Evolutionary conservation across 2,888 invertebrate species (phyloP).

Genomic region (Siphonodentalium dalli): DNA sequence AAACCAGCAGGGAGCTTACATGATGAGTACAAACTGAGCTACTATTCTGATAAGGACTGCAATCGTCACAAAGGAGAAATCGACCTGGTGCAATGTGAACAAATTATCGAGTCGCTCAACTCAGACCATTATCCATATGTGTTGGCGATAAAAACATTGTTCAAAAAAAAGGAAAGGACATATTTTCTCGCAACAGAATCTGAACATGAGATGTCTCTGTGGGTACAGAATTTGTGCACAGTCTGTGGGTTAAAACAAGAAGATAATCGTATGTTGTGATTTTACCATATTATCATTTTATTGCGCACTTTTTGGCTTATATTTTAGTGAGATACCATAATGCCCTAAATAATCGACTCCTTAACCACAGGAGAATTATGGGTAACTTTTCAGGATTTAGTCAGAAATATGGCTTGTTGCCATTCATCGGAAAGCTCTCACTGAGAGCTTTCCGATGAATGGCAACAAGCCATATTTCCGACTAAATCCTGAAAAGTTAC

Average conservation of each 20-base stretch:
- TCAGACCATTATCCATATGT: constrained; percentile 54
- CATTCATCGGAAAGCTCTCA: too few species aligned
- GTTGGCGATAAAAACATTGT: constrained; percentile 58
- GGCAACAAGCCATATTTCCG: too few species aligned
- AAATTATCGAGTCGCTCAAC: constrained; percentile 72
- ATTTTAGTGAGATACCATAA: too few species aligned
- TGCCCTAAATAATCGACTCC: too few species aligned
- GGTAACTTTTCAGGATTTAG: too few species aligned
- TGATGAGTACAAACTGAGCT: constrained; percentile 91
- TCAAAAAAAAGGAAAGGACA: constrained; percentile 73
- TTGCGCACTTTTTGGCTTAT: too few species aligned
- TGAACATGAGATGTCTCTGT: constrained; percentile 90
- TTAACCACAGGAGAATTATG: too few species aligned
- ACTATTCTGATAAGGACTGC: constrained; percentile 78
- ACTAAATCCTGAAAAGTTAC: too few species aligned
- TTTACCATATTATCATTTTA: too few species aligned
- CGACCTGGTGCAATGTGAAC: constrained; percentile 94
- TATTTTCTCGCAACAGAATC: constrained; percentile 93
- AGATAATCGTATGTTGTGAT: constrained; percentile 41
- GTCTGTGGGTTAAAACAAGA: constrained; percentile 75
- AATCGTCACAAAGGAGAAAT: constrained; percentile 67
- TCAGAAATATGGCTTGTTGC: too few species aligned
- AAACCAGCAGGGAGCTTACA: constrained; percentile 90
- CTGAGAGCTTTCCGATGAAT: too few species aligned
- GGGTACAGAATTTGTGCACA: constrained; percentile 93